These are phyloP conservation scores for Conopomorpha cramerella DNA, from an alignment of 1,140 invertebrate species.

Conservation along the genomic window DNA sequence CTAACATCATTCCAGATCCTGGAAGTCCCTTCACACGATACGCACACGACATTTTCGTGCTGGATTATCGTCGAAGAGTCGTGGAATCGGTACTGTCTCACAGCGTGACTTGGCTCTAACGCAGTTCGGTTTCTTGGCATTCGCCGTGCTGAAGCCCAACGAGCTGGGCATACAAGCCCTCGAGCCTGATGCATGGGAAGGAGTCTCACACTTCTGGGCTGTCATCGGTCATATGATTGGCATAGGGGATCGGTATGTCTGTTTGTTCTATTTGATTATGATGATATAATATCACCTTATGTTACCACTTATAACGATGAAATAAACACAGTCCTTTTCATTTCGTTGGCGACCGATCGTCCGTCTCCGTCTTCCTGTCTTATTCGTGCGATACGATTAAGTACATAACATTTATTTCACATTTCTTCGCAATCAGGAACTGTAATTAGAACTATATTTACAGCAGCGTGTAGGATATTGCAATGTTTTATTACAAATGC, in stretches of 20 bases:
- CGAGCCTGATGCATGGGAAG: slow-evolving; percentile 57
- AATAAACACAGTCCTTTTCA: too few species aligned
- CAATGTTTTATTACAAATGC: too few species aligned
- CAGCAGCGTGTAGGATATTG: too few species aligned
- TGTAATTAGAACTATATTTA: too few species aligned
- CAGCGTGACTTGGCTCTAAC: slow-evolving; percentile 86
- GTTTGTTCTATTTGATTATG: background rate
- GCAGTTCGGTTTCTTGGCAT: slow-evolving; percentile 86
- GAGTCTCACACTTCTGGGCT: slow-evolving; percentile 84
- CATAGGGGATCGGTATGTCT: slow-evolving; percentile 73
- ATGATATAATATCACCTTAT: too few species aligned
- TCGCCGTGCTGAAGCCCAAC: slow-evolving; percentile 68
- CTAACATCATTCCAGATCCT: too few species aligned
- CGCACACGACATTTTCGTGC: slow-evolving; percentile 69
- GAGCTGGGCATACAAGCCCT: slow-evolving; percentile 64
- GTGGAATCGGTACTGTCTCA: slow-evolving; percentile 59
- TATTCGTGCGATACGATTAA: too few species aligned
- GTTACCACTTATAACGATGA: too few species aligned
- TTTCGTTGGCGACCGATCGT: too few species aligned
- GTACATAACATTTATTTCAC: too few species aligned
- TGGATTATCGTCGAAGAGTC: slow-evolving; percentile 45
- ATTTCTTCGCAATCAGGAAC: too few species aligned
- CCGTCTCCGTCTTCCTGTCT: too few species aligned
- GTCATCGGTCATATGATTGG: slow-evolving; percentile 81
- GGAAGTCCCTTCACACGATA: slow-evolving; percentile 70